Evolutionary conservation across 2,888 invertebrate genomes (phyloP).

Genomic region (Eupithecia inturbata): DNA sequence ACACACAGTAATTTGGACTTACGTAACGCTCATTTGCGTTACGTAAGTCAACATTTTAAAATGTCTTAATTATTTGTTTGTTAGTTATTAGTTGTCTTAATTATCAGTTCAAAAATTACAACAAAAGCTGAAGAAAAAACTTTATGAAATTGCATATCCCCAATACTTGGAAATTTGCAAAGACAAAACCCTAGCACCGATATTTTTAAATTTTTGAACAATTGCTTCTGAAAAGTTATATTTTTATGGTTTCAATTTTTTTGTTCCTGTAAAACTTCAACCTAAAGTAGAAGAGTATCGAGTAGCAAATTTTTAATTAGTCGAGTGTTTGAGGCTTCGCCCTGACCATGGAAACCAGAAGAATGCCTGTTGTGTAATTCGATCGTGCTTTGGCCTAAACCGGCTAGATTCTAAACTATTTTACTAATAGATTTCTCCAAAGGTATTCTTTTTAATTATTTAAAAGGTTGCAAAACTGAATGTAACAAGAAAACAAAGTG

Average conservation of each 20-base stretch:
- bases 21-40: background rate
- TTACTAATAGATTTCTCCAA: background rate
- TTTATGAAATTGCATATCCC: background rate
- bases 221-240: constrained; percentile 15
- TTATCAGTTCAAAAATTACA: background rate
- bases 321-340: constrained; percentile 68
- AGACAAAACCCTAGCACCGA: background rate
- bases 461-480: background rate
- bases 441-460: background rate
- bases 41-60: background rate
- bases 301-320: constrained; percentile 66
- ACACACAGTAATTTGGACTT: background rate
- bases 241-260: constrained; percentile 25
- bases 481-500: background rate
- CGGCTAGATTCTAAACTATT: constrained; percentile 59
- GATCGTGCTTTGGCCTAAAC: constrained; percentile 61
- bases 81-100: background rate
- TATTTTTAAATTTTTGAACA: background rate
- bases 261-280: constrained; percentile 22
- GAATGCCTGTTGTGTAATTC: constrained; percentile 71
- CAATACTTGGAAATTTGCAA: background rate
- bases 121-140: background rate
- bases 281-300: constrained; percentile 45
- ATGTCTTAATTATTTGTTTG: background rate
- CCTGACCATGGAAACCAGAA: constrained; percentile 76